A percentile compares a stretch with the other conserved stretches of the same genome.
Conservation (phyloP, 2,888 invertebrate species). For the Minunthozetes semirufus region DNA sequence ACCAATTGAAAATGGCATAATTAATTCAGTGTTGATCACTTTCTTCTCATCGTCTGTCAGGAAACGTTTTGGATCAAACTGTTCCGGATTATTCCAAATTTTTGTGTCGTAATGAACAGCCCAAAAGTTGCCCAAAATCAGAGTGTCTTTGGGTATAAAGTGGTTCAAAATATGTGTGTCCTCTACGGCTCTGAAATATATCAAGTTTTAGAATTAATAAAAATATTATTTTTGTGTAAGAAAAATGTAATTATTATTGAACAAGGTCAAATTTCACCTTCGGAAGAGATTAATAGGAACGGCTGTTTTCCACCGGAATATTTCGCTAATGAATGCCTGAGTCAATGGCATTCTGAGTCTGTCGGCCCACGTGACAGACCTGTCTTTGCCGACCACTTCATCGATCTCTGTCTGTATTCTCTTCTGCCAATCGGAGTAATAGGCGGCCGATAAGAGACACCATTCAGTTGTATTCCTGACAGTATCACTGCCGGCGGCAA, state of each 20-base stretch:
- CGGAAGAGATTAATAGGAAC: constrained; percentile 41
- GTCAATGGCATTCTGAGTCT: no score
- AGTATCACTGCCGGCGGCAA: constrained; percentile 42
- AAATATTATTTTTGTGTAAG: no score
- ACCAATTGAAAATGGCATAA: constrained; percentile 42
- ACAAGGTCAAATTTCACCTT: neutral
- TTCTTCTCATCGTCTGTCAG: constrained; percentile 38
- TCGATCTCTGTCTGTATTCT: constrained; percentile 59
- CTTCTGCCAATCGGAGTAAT: constrained; percentile 52
- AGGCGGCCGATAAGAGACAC: constrained; percentile 52
- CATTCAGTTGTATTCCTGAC: constrained; percentile 41
- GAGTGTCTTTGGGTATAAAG: constrained; percentile 41
- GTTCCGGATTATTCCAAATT: constrained; percentile 41
- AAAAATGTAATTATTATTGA: no score
- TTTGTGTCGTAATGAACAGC: constrained; percentile 41
- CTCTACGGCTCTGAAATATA: constrained; percentile 39
- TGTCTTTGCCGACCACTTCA: constrained; percentile 55
- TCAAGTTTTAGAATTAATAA: no score
- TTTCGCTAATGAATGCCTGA: constrained; percentile 66
- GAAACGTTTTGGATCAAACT: constrained; percentile 42
- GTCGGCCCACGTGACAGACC: constrained; percentile 54
- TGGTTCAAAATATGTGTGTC: constrained; percentile 39
- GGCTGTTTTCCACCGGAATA: constrained; percentile 62
- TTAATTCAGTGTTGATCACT: constrained; percentile 39
- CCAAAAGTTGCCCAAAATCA: constrained; percentile 41